These are phyloP conservation scores for Trachelipus rathkii DNA, from an alignment of 1,140 invertebrate genomes.

Conservation along the genomic window DNA sequence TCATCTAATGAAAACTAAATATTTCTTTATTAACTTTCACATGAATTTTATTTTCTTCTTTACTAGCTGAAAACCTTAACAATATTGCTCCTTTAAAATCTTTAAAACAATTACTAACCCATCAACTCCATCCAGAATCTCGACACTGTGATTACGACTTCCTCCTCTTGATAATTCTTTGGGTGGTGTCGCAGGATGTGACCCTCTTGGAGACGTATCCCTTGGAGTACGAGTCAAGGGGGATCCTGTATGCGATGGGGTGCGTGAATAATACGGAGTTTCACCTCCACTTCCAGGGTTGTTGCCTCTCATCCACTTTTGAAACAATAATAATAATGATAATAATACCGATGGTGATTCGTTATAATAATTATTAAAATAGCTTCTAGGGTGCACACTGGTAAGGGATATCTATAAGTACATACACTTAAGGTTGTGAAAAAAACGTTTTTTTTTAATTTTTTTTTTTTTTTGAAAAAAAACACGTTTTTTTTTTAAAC, in stretches of 20 bases:
- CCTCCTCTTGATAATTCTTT: neutral
- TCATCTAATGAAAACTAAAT: no score
- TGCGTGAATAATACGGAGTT: slow-evolving; percentile 40
- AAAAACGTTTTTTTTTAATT: no score
- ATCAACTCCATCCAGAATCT: slow-evolving; percentile 26
- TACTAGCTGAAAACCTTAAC: no score
- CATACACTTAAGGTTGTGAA: no score
- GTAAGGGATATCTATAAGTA: no score
- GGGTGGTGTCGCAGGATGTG: slow-evolving; percentile 34
- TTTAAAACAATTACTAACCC: neutral
- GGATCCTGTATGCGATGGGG: slow-evolving; percentile 39
- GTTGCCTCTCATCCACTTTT: slow-evolving; percentile 40
- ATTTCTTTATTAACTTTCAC: no score
- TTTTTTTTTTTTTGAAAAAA: no score
- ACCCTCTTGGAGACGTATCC: slow-evolving; percentile 34
- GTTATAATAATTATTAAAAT: neutral
- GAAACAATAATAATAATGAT: neutral
- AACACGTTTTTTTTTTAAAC: no score
- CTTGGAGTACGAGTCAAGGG: slow-evolving; percentile 38
- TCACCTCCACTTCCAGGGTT: slow-evolving; percentile 29
- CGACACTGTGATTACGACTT: slow-evolving; percentile 31
- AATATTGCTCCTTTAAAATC: no score
- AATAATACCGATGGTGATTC: neutral
- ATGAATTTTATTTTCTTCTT: no score
- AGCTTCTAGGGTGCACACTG: no score